Base-by-base conservation (phyloP, 2,113 vertebrate species). In the Dicentrarchus labrax region DNA sequence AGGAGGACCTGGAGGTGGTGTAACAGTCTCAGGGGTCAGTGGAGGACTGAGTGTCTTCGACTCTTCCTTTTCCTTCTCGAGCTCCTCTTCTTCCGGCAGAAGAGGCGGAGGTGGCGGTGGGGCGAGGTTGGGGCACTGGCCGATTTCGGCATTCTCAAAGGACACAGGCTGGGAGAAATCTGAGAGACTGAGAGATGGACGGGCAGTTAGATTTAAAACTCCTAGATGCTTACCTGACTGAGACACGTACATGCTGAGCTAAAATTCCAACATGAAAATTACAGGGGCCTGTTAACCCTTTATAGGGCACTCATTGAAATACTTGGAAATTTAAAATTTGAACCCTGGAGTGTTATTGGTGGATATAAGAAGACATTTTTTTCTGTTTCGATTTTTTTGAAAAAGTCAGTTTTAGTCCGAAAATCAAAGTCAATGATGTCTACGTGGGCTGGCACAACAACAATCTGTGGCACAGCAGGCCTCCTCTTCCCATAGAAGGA, bases 111-210 rank as follows among this genome's bases (percentile, higher is more conserved):
- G 88, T 4, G 91, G 93, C 41, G 84, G 93, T 2, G 94, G 92
- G 73, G 94, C 93, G 43, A 96, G 83, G 68, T 92, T 94, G 41
- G 95, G 94, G 84, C 98, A 99, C 47, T 60, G 96, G 11, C 98
- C 98, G 36, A 99, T 99, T 83, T 99, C 97, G 4, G 98, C 98
- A 62, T 99, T 98, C 95, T 97, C 96, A 89, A 99, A 99, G 79
- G 97, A 96, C 12, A 98, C 86, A 0, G 97, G 95, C 69, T 94
- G 96, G 59, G 97, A 97, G 76, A 99, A 99, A 90, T 99, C 98
- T 92, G 98, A 94, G 16, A 97, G 97, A 11, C 98, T 99, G 85
- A 64, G 81, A 82, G 45, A 53, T 3, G 41, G 72, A 73, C 1
- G 11, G 16, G 8, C 0, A 39, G 45, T 77, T 38, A 41, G 50